Base-by-base conservation (phyloP, 2,888 invertebrate genomes). In the Drosophila melanosoma region DNA sequence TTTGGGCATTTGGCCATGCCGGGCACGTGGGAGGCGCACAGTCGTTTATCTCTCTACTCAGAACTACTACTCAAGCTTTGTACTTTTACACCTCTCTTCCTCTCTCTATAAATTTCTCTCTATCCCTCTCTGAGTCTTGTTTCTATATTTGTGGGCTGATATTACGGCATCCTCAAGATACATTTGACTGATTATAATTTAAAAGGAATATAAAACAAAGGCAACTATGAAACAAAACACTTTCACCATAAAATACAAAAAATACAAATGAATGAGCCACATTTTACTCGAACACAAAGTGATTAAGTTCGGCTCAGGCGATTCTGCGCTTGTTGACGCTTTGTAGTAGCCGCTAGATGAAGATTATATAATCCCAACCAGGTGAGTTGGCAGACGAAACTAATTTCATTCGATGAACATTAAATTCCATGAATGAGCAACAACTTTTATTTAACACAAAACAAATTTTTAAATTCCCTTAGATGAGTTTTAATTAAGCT, bases 21-120 rank as follows among this genome's bases (percentile, higher is more conserved):
- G 80, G 80, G 74, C 87, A 87, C 82, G 89, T 89, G 89, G 87
- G 89, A 76, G 89, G 70, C 66, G 40, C 71, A 32, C 38, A 48
- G 62, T 35, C 57, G 64, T 62, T 74, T 58, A 66, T 54, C 71
- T 79, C 62, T 59, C 63, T 73, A 35, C 26, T 48, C 51, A 79
- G 77, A 79, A 79, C 62, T 29, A 79, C 62, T 29, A 71, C 65
- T 36, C 49, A 65, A 51, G 48, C 68, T 49, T 35, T 45, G 26
- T 49, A 76, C 81, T 72, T 79, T 81, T 77, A 72, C 77, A 61
- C 78, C 60, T 71, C 17, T 11, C 26, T 10, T 12, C 17, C 38
- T 4, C 8, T 17, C 1, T 45, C 20, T 45, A 7, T 20, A 20
- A 20, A 45, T 38, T 12, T 15, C 11, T 49, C 10, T 26, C 26